These are phyloP conservation scores for Cryptops parisi DNA, from an alignment of 2,888 invertebrate genomes.

Conservation along the genomic window DNA sequence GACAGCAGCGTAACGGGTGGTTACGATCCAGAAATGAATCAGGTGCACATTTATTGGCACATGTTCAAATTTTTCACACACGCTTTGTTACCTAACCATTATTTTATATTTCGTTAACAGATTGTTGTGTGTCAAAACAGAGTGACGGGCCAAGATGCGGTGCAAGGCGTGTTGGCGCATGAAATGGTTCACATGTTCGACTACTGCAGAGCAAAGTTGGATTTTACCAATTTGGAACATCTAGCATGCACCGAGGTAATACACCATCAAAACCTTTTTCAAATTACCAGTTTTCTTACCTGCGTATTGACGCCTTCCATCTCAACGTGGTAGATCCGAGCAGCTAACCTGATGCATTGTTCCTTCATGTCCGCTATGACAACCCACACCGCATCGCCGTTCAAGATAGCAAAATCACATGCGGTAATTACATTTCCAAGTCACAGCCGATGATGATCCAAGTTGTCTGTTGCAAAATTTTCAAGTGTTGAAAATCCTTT, in stretches of 20 bases:
- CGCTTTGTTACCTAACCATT: neutral
- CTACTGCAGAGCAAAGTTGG: slow-evolving; percentile 70
- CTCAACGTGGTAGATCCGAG: slow-evolving; percentile 64
- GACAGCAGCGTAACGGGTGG: slow-evolving; percentile 71
- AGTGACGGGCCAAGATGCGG: slow-evolving; percentile 47
- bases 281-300: too few species aligned
- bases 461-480: neutral
- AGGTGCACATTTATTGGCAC: slow-evolving; percentile 36
- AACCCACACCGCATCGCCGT: slow-evolving; percentile 57
- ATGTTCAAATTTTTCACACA: neutral
- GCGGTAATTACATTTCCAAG: too few species aligned
- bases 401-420: slow-evolving; percentile 58
- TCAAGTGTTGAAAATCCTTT: neutral
- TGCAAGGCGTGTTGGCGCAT: slow-evolving; percentile 70
- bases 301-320: neutral
- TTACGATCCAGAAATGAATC: slow-evolving; percentile 70
- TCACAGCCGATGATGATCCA: too few species aligned
- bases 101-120: slow-evolving; percentile 34
- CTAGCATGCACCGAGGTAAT: slow-evolving; percentile 73
- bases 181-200: slow-evolving; percentile 97
- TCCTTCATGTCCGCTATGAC: slow-evolving; percentile 65
- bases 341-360: slow-evolving; percentile 87
- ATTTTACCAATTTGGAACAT: slow-evolving; percentile 80
- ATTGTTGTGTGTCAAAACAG: slow-evolving; percentile 85
- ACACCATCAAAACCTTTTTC: neutral